A percentile compares a stretch with the other conserved stretches of the same genome.
phyloP scores from a whole-genome alignment of 23 tunicate species.

The Ascidia mentula region DNA sequence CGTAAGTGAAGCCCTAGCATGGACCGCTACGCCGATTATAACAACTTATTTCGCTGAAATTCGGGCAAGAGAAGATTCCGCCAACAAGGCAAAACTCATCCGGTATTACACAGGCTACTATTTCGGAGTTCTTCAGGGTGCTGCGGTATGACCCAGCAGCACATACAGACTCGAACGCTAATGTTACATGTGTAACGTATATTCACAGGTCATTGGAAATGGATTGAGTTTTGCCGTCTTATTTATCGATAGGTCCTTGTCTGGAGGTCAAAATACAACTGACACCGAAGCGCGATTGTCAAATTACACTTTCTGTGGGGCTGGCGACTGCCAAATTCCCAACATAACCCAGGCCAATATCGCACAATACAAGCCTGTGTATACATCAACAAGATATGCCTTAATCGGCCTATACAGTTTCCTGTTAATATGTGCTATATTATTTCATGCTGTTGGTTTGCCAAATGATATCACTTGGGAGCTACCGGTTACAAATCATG shows the following conservation, averaged over 20 bases:
- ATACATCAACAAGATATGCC: background rate
- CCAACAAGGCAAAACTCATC: background rate
- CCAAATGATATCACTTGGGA: background rate
- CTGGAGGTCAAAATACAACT: background rate
- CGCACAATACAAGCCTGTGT: background rate
- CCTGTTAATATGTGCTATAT: background rate
- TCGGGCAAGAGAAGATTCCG: constrained; percentile 14
- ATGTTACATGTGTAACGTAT: too few species aligned
- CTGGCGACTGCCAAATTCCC: constrained; percentile 13
- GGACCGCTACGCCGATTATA: constrained; percentile 26
- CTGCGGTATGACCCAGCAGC: background rate
- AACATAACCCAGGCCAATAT: constrained; percentile 5
- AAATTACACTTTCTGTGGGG: background rate
- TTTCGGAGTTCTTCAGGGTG: constrained; percentile 20
- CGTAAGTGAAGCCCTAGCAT: constrained; percentile 27
- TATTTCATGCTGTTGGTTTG: background rate
- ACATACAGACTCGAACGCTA: background rate
- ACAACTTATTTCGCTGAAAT: constrained; percentile 10
- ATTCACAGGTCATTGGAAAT: constrained; percentile 26
- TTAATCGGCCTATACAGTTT: background rate
- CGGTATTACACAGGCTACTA: constrained; percentile 39
- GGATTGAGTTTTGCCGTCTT: constrained; percentile 23
- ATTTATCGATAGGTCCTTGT: constrained; percentile 6
- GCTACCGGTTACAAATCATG: background rate
- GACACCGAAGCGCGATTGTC: background rate